Percentiles rank a stretch among this genome's conserved stretches.
phyloP scores from a whole-genome alignment of 1,140 invertebrate genomes.

The Daktulosphaira vitifoliae region DNA sequence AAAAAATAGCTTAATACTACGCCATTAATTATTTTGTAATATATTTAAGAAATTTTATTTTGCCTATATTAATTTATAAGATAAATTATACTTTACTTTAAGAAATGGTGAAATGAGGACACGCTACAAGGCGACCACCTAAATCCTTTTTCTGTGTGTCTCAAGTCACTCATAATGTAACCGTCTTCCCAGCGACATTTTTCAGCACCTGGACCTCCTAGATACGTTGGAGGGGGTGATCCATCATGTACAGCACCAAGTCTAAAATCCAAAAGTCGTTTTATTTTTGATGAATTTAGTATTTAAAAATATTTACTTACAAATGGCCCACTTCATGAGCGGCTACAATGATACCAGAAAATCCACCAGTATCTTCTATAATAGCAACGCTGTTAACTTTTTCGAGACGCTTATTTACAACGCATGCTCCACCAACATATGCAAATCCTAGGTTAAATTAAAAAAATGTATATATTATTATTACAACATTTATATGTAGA shows the following conservation, averaged over 20 bases:
- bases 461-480: not conserved
- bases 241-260: constrained; percentile 90
- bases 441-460: constrained; percentile 86
- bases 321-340: constrained; percentile 94
- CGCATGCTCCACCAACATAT: constrained; percentile 90
- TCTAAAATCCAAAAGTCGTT: constrained; percentile 46
- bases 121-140: constrained; percentile 88
- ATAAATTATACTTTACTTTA: constrained; percentile 60
- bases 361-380: constrained; percentile 91
- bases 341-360: constrained; percentile 91
- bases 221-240: constrained; percentile 83
- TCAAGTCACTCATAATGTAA: constrained; percentile 89
- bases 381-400: constrained; percentile 95
- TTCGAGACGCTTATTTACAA: constrained; percentile 88
- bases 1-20: too few species aligned
- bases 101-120: constrained; percentile 90
- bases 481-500: not conserved
- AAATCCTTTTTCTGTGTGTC: constrained; percentile 90
- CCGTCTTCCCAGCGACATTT: constrained; percentile 93
- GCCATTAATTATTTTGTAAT: too few species aligned
- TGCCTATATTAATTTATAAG: too few species aligned
- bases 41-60: too few species aligned
- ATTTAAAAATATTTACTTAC: constrained; percentile 63
- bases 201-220: constrained; percentile 89
- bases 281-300: constrained; percentile 35